Percentiles rank a stretch among this genome's conserved stretches.
phyloP scores from a whole-genome alignment of 2,797 vertebrate genomes.

The Lacerta viridis region DNA sequence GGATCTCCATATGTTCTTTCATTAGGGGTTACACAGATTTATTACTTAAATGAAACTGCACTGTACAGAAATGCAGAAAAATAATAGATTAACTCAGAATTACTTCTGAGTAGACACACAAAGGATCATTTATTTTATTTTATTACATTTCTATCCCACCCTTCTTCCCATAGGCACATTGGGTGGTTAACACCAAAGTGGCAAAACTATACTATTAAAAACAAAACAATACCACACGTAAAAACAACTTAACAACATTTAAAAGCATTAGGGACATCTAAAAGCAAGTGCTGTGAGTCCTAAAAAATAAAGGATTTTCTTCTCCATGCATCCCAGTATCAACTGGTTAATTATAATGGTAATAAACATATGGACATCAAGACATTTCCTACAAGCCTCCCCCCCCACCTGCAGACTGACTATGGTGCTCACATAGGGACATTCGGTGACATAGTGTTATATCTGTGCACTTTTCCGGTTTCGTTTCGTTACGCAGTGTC shows the following conservation, averaged over 20 bases:
- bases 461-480: conserved; percentile 1
- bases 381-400: not conserved
- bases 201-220: too few relatives aligned
- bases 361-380: not conserved
- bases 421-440: not conserved
- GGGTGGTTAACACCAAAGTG: too few relatives aligned
- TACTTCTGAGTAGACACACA: too few relatives aligned
- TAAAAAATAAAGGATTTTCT: not conserved
- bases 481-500: conserved; percentile 51
- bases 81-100: not conserved
- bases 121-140: too few relatives aligned
- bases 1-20: not conserved
- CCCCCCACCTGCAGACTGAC: not conserved
- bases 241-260: too few relatives aligned
- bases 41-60: not conserved
- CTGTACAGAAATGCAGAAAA: not conserved
- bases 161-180: too few relatives aligned
- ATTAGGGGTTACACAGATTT: not conserved
- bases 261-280: too few relatives aligned
- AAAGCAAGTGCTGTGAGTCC: too few relatives aligned
- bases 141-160: too few relatives aligned
- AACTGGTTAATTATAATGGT: not conserved
- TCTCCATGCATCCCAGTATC: not conserved
- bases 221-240: too few relatives aligned
- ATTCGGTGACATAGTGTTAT: conserved; percentile 27